Base-by-base conservation (phyloP, 2,888 invertebrate genomes). In the Fragum whitleyi region DNA sequence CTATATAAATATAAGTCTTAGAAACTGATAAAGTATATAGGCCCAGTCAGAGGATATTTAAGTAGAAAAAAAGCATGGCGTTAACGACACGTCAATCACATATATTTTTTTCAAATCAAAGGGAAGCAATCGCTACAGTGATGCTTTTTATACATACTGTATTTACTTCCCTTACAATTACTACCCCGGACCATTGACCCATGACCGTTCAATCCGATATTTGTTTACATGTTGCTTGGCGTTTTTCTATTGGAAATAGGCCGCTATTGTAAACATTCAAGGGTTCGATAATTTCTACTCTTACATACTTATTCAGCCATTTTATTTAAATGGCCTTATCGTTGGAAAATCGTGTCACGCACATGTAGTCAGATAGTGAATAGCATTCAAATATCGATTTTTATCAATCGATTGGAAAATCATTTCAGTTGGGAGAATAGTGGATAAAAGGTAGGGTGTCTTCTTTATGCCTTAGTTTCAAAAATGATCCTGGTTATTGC, bases 181-280 rank as follows among this genome's bases (percentile, higher is more conserved):
- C 32, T 9, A 36, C 32, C 32, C 32, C 16, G 14, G 47, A 47
- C 14, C 62, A 62, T 19, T 62, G 62, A 62, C 36, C 62, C 62
- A 21, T 62, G 36, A 62, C 36, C 9, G 9, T 32, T n/a, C 32
- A 14, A 36, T 32, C 36, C 36, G 29, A 28, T 72, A 61, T 61
- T 72, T 72, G 72, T 72, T 72, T 72, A 72, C 72, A 61, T 72
- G 72, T 72, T 72, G 72, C 72, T 42, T 59, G 72, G 72, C 72
- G 62, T 39, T 42, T n/a, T 62, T 53, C 53, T 32, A 70, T 29
- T 55, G 55, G 42, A 28, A 42, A 68, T 51, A 23, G 47, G 47
- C n/a, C 51, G 42, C 7, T 16, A 16, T 16, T 42, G 68, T 70
- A 16, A 55, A 32, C 62, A n/a, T 62, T 62, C 9, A 21, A 62